Conservation (phyloP, 2,797 vertebrate genomes). For the Arctocebus calabarensis region DNA sequence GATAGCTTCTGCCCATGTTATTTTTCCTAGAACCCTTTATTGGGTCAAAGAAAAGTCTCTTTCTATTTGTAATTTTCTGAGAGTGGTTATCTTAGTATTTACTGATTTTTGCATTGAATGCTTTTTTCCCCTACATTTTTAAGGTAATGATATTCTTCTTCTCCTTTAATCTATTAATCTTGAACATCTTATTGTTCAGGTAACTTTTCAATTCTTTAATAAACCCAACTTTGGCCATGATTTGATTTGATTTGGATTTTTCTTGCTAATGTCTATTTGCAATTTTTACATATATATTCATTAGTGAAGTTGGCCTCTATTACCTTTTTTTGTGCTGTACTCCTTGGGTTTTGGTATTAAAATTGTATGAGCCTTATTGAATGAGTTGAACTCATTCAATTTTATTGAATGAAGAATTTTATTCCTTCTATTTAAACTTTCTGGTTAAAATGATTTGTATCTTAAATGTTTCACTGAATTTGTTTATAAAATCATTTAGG, state of each 20-base stretch:
- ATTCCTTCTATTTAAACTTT: background rate
- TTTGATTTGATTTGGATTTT: slow-evolving; percentile 5
- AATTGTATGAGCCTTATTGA: background rate
- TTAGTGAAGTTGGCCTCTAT: background rate
- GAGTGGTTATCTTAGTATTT: background rate
- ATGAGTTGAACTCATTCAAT: too few species aligned
- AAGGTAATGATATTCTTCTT: background rate
- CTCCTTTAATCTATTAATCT: background rate
- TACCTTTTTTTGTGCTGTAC: background rate
- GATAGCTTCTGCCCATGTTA: background rate
- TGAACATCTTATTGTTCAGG: background rate
- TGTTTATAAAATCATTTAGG: background rate
- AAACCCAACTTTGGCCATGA: background rate
- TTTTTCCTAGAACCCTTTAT: background rate
- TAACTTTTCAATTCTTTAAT: background rate
- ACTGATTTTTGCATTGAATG: background rate
- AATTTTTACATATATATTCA: background rate
- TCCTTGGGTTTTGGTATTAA: background rate
- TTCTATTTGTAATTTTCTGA: background rate
- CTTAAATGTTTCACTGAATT: background rate
- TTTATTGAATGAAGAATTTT: too few species aligned
- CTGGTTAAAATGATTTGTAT: background rate
- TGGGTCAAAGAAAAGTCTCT: background rate
- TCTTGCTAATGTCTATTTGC: slow-evolving; percentile 18
- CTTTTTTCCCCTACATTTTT: background rate